These are phyloP conservation scores for Cylindroiulus punctatus DNA, from an alignment of 2,888 invertebrate genomes.

Conservation along the genomic window DNA sequence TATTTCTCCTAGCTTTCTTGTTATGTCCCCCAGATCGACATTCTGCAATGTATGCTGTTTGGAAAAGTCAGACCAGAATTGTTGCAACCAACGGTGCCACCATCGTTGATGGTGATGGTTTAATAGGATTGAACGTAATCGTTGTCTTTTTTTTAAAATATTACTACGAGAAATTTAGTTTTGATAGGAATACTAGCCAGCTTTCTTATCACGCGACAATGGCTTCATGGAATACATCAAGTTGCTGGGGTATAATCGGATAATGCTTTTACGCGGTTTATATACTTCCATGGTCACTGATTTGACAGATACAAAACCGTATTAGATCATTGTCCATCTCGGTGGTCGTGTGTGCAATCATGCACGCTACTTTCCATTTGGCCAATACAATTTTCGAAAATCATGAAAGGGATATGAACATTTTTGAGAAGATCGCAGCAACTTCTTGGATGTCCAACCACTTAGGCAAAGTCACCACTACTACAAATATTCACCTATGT, in stretches of 20 bases:
- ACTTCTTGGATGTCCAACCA: too few relatives aligned
- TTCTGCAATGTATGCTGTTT: too few relatives aligned
- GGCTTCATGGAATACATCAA: background rate
- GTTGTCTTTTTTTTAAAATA: background rate
- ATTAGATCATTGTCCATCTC: background rate
- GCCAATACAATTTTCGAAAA: background rate
- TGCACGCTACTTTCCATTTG: background rate
- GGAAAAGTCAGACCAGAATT: background rate
- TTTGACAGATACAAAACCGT: slow-evolving; percentile 1
- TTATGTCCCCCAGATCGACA: background rate
- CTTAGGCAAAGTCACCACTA: too few relatives aligned
- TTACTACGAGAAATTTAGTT: background rate
- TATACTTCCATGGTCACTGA: background rate
- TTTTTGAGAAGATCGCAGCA: background rate
- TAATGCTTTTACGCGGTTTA: background rate
- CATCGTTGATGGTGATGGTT: background rate
- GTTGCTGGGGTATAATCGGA: background rate
- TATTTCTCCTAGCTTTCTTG: background rate
- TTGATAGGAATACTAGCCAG: background rate
- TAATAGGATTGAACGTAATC: background rate
- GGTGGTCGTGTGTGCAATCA: background rate
- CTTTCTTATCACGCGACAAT: background rate
- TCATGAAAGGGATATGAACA: background rate
- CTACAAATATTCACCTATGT: too few relatives aligned
- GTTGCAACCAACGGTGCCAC: background rate